Percentiles rank a stretch among this genome's conserved stretches.
Evolutionary conservation across 2,888 invertebrate species (phyloP).

Genomic region (Acronicta aceris): DNA sequence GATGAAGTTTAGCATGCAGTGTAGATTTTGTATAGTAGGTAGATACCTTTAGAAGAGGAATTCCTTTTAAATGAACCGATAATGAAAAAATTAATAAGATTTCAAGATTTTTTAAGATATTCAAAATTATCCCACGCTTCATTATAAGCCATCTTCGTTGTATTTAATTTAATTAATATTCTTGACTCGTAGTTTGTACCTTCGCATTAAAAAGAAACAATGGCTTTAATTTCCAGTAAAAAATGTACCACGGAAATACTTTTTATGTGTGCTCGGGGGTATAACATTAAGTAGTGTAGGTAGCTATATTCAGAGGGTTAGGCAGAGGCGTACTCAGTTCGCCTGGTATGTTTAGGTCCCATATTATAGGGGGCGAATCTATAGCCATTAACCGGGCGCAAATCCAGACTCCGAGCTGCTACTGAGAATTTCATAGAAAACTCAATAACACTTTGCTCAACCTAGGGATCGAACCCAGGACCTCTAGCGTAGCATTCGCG

Average conservation of each 20-base stretch:
- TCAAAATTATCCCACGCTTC: constrained; percentile 28
- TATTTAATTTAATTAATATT: constrained; percentile 46
- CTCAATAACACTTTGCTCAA: too few species aligned
- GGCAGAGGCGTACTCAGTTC: too few species aligned
- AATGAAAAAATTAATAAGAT: constrained; percentile 29
- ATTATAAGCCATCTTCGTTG: constrained; percentile 43
- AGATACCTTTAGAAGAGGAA: constrained; percentile 4
- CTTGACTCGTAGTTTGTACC: constrained; percentile 24
- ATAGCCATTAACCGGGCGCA: too few species aligned
- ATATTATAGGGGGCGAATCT: too few species aligned
- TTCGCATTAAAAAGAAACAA: constrained; percentile 41
- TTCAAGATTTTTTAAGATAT: constrained; percentile 30
- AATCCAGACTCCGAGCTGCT: too few species aligned
- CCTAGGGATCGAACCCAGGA: too few species aligned
- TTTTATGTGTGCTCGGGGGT: neutral
- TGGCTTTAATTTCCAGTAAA: constrained; percentile 31
- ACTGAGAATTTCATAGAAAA: too few species aligned
- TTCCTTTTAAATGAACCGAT: constrained; percentile 17
- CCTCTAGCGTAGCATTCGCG: too few species aligned
- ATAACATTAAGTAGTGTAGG: constrained; percentile 7
- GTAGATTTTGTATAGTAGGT: too few species aligned
- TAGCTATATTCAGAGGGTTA: too few species aligned
- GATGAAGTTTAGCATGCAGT: too few species aligned
- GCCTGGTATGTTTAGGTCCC: too few species aligned
- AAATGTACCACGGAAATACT: constrained; percentile 23